These are phyloP conservation scores for Drosophila maculinotata DNA, from an alignment of 2,888 invertebrate species.

Conservation along the genomic window DNA sequence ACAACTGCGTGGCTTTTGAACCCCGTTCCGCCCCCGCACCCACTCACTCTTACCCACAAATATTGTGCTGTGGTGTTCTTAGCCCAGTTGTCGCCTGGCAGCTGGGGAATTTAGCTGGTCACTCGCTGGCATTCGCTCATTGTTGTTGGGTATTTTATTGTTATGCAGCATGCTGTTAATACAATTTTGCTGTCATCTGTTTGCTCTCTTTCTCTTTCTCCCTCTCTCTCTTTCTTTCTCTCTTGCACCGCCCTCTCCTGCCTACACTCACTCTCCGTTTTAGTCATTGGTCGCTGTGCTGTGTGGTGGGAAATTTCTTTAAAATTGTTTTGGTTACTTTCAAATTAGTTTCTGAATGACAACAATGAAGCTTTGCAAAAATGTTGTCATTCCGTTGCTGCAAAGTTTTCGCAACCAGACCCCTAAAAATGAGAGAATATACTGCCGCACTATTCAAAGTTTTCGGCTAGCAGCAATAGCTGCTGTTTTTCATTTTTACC, in stretches of 20 bases:
- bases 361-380: slow-evolving; percentile 80
- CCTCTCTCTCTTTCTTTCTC: slow-evolving; percentile 9
- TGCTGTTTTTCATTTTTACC: slow-evolving; percentile 65
- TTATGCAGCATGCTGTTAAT: slow-evolving; percentile 77
- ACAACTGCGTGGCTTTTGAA: slow-evolving; percentile 46
- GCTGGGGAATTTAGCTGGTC: slow-evolving; percentile 53
- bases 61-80: slow-evolving; percentile 40
- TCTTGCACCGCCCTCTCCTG: background rate
- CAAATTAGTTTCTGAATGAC: slow-evolving; percentile 81
- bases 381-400: slow-evolving; percentile 82
- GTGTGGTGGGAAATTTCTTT: slow-evolving; percentile 80
- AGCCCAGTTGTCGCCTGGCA: slow-evolving; percentile 48
- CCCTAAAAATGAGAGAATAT: slow-evolving; percentile 7
- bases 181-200: slow-evolving; percentile 76
- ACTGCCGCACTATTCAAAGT: slow-evolving; percentile 70
- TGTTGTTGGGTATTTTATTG: slow-evolving; percentile 62
- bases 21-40: background rate
- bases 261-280: slow-evolving; percentile 15
- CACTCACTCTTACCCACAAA: slow-evolving; percentile 25
- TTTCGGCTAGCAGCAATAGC: slow-evolving; percentile 40
- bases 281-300: slow-evolving; percentile 39
- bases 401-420: slow-evolving; percentile 65
- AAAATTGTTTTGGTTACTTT: slow-evolving; percentile 83
- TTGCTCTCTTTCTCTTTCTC: slow-evolving; percentile 5
- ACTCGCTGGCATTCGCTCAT: slow-evolving; percentile 39